These are phyloP conservation scores for Amphipyra tragopoginis DNA, from an alignment of 2,888 invertebrate genomes.

Conservation along the genomic window DNA sequence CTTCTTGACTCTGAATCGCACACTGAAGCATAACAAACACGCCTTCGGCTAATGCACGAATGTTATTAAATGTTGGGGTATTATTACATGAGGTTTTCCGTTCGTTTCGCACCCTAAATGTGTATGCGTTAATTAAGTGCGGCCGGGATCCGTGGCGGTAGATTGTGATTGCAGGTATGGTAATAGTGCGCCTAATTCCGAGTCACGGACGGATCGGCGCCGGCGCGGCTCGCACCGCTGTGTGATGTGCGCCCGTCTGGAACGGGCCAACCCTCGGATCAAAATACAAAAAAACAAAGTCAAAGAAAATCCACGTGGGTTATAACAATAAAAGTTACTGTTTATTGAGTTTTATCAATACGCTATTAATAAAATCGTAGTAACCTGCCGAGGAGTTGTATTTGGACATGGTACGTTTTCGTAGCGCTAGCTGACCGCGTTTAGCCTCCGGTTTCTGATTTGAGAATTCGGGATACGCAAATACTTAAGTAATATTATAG, in stretches of 20 bases:
- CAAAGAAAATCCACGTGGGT: conserved; percentile 47
- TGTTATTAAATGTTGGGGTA: conserved; percentile 60
- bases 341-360: conserved; percentile 25
- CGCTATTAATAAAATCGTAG: conserved; percentile 23
- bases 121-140: conserved; percentile 79
- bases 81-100: conserved; percentile 72
- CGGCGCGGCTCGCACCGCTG: conserved; percentile 64
- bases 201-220: conserved; percentile 76
- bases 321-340: conserved; percentile 34
- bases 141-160: conserved; percentile 62
- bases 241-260: conserved; percentile 66
- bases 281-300: conserved; percentile 46
- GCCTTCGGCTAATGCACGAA: conserved; percentile 56
- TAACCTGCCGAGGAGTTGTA: conserved; percentile 24
- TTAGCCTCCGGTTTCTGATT: no score
- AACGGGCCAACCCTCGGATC: conserved; percentile 66
- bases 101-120: conserved; percentile 79
- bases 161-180: conserved; percentile 74
- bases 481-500: no score
- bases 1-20: conserved; percentile 51
- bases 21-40: conserved; percentile 55
- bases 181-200: conserved; percentile 63
- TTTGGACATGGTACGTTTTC: conserved; percentile 17
- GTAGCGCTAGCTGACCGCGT: not conserved
- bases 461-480: no score